A percentile compares a stretch with the other conserved stretches of the same genome.
Conservation (phyloP, 2,888 invertebrate genomes). For the Noctua comes region DNA sequence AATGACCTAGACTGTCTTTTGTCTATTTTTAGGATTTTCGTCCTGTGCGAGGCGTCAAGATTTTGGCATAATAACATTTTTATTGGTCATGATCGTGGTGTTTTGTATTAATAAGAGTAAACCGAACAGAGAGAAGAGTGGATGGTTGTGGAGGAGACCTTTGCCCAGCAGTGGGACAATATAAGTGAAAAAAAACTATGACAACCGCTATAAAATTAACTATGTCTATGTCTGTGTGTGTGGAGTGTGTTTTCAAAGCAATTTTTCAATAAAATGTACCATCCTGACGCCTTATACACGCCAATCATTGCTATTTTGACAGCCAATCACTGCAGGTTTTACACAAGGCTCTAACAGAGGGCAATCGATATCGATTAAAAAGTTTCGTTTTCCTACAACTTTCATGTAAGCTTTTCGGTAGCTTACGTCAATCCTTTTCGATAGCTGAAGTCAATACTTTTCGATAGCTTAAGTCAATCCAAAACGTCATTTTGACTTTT, state of each 20-base stretch:
- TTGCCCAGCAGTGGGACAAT: background rate
- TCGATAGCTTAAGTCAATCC: background rate
- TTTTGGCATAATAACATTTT: background rate
- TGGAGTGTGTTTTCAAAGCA: no score
- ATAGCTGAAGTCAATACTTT: background rate
- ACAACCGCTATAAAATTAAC: background rate
- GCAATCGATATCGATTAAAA: background rate
- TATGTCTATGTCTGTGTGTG: no score
- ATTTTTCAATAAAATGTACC: background rate
- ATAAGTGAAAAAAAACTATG: background rate
- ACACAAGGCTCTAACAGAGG: background rate
- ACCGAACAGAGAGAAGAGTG: background rate
- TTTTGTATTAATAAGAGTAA: background rate
- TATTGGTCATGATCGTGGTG: background rate
- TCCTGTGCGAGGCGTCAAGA: background rate
- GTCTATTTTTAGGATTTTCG: slow-evolving; percentile 4
- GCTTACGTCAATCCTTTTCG: background rate
- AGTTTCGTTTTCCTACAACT: background rate
- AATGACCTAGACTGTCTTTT: slow-evolving; percentile 29
- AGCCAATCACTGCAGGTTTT: no score
- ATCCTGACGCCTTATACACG: background rate
- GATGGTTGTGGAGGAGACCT: background rate
- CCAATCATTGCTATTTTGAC: background rate
- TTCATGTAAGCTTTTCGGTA: background rate
- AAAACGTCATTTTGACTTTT: background rate